Evolutionary conservation across 2,888 invertebrate genomes (phyloP), one percentile per base, ranked within the genome.

Genomic region (Napeogenes inachia): DNA sequence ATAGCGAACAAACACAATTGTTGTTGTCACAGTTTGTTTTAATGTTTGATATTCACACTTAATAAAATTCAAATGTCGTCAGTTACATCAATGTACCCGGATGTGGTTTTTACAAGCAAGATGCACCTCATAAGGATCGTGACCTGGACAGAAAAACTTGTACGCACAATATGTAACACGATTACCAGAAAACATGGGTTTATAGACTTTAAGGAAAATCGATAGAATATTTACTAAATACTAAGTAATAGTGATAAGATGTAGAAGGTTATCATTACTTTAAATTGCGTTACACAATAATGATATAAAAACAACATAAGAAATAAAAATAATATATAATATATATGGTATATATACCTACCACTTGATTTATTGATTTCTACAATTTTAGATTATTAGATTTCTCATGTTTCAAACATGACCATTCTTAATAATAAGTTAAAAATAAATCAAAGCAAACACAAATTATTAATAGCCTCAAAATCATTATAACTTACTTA

Each of bases 71-170:
- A 59, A 46, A 67, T 67, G 64, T 61, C 62, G 62, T 67, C 64
- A 67, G 32, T 35, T 50, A 45, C 57, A 59, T 54, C 12, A 56
- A 42, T 30, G 47, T 47, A 57, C 69, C 66, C 71, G 73, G 72
- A 73, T 70, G 69, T 69, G 69, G 70, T 67, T 68, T 70, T 72
- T 70, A 68, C 62, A 65, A 63, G 57, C 61, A 60, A 66, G 67
- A 70, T 73, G 71, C 72, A 70, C 63, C 68, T 60, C 66, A 32
- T 42, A 33, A 21, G 42, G 59, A 58, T 70, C 69, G 68, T 69
- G 69, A 65, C 68, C 58, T 54, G 56, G 21, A 62, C 50, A 53
- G 13, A 59, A 60, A 50, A 53, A 59, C n/a, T 33, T 42, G 57
- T 59, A 59, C 54, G 50, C 59, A 45, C 33, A 59, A 47, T 53